phyloP scores from a whole-genome alignment of 2,888 invertebrate genomes.

The Tetragonisca angustula region DNA sequence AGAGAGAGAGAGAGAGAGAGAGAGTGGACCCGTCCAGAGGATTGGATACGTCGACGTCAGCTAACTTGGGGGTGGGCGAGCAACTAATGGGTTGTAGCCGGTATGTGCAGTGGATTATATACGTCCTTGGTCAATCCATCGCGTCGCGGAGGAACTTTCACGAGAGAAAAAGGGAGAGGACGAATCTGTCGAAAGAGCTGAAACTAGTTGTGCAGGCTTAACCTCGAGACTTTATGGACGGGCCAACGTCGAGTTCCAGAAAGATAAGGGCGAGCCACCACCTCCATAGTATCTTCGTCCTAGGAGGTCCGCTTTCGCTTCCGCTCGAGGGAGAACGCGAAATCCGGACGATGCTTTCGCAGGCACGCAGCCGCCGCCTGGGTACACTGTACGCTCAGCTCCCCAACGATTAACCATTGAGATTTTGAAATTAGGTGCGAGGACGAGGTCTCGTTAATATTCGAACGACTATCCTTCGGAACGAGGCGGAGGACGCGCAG shows the following conservation, averaged over 20 bases:
- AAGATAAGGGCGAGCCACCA: constrained; percentile 72
- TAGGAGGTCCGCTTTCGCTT: constrained; percentile 22
- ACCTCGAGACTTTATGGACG: constrained; percentile 76
- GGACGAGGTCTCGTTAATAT: constrained; percentile 68
- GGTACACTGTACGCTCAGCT: constrained; percentile 36
- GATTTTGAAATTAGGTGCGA: constrained; percentile 5
- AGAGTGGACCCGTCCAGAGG: constrained; percentile 27
- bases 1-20: not conserved
- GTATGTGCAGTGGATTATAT: constrained; percentile 72
- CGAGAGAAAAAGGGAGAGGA: constrained; percentile 2
- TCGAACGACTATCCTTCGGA: constrained; percentile 62
- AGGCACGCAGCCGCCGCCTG: constrained; percentile 70
- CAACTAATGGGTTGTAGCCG: constrained; percentile 71
- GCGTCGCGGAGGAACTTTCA: constrained; percentile 53
- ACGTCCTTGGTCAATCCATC: constrained; percentile 68
- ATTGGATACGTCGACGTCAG: constrained; percentile 22
- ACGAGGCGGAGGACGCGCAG: not conserved
- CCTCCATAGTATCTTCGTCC: constrained; percentile 8
- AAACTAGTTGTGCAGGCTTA: constrained; percentile 60
- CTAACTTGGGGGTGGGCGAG: constrained; percentile 28
- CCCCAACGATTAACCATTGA: constrained; percentile 66
- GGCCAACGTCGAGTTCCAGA: constrained; percentile 73
- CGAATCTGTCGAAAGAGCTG: constrained; percentile 14
- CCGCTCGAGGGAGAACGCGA: constrained; percentile 64
- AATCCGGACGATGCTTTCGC: constrained; percentile 75